phyloP scores from a whole-genome alignment of 2,797 vertebrate genomes.

The Neosalanx taihuensis region DNA sequence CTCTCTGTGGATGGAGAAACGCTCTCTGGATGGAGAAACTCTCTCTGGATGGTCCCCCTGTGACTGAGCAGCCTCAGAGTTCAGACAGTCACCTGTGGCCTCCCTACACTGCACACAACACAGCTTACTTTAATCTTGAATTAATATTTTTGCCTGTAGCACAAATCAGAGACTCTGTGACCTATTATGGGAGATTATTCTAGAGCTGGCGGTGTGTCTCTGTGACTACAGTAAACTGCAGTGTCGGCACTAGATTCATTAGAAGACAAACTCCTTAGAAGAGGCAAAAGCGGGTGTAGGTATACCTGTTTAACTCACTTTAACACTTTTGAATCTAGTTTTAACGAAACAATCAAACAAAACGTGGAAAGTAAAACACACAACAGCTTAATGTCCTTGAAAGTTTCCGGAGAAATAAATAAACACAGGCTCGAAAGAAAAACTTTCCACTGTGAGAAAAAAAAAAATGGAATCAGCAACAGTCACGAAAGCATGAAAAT shows the following conservation, averaged over 20 bases:
- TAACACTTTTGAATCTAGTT: neutral
- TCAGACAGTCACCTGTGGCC: neutral
- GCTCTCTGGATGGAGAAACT: too few species aligned
- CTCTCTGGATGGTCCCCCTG: neutral
- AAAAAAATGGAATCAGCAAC: neutral
- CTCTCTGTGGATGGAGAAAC: too few species aligned
- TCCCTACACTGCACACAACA: neutral
- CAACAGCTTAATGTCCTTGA: too few species aligned
- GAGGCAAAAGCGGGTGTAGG: neutral
- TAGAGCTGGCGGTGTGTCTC: slow-evolving; percentile 13
- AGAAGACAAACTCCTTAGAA: slow-evolving; percentile 30
- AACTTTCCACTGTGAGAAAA: too few species aligned
- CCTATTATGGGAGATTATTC: slow-evolving; percentile 27
- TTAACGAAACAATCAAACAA: neutral
- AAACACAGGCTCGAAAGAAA: too few species aligned
- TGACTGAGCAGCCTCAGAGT: neutral
- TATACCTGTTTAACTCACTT: neutral
- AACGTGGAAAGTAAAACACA: neutral
- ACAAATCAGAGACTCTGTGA: slow-evolving; percentile 21
- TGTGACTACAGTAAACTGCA: slow-evolving; percentile 29
- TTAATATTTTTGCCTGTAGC: slow-evolving; percentile 23
- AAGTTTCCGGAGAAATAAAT: too few species aligned
- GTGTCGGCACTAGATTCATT: slow-evolving; percentile 33
- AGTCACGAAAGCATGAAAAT: slow-evolving; percentile 8
- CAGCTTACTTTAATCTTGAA: slow-evolving; percentile 20